These are phyloP conservation scores for Acropora yongei DNA, from an alignment of 64 coral and sea anemone species.

Conservation along the genomic window DNA sequence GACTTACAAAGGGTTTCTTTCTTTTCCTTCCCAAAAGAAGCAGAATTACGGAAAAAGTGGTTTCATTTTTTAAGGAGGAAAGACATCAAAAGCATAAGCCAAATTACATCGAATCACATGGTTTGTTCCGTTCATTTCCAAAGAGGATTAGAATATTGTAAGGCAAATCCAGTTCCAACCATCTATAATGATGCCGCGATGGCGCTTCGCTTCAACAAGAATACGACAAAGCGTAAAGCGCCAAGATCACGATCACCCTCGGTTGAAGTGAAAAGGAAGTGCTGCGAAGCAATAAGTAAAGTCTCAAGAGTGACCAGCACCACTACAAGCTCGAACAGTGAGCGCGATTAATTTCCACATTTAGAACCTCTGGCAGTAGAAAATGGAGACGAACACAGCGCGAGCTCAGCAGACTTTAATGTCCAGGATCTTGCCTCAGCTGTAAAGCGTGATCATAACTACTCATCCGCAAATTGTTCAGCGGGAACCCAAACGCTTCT, in stretches of 20 bases:
- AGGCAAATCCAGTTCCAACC: constrained; percentile 31
- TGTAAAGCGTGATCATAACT: not conserved
- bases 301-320: no score
- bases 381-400: no score
- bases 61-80: constrained; percentile 1
- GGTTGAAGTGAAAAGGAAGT: no score
- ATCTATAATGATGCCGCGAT: constrained; percentile 8
- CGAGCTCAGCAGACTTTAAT: no score
- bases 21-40: constrained; percentile 11
- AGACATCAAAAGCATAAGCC: constrained; percentile 22
- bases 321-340: no score
- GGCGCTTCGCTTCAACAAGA: not conserved
- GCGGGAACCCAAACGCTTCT: not conserved
- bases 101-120: constrained; percentile 29
- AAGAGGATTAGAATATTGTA: constrained; percentile 5
- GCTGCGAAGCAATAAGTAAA: no score
- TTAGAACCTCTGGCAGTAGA: no score
- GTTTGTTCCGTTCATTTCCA: constrained; percentile 19
- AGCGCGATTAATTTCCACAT: no score
- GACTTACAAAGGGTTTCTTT: not conserved
- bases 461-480: not conserved
- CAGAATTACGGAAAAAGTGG: not conserved
- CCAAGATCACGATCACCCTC: no score
- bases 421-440: no score
- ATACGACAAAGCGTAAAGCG: not conserved